A percentile compares a stretch with the other conserved stretches of the same genome.
These are phyloP conservation scores for Taurulus bubalis DNA, from an alignment of 2,113 vertebrate genomes.

Conservation along the genomic window DNA sequence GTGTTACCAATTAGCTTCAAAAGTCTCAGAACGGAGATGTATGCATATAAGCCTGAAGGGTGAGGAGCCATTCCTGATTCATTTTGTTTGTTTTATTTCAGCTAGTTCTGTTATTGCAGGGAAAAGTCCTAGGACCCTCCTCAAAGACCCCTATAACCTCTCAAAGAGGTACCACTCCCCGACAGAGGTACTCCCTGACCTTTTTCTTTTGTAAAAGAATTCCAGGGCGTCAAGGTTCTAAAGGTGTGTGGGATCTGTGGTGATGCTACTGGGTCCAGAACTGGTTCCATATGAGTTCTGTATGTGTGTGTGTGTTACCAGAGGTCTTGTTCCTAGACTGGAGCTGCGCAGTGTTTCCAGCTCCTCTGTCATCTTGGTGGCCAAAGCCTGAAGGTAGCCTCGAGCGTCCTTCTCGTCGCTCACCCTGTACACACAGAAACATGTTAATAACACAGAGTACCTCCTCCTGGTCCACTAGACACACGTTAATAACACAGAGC, in stretches of 20 bases:
- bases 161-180: too few species aligned
- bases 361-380: constrained; percentile 98
- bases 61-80: too few species aligned
- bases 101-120: too few species aligned
- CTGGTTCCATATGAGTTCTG: neutral
- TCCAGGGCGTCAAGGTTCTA: too few species aligned
- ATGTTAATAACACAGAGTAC: neutral
- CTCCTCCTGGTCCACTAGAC: neutral
- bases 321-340: constrained; percentile 90
- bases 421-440: constrained; percentile 84
- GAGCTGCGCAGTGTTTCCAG: constrained; percentile 92
- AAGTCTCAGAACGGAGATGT: too few species aligned
- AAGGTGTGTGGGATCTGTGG: neutral
- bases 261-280: neutral
- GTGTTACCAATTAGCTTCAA: too few species aligned
- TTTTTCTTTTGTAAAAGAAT: too few species aligned
- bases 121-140: too few species aligned
- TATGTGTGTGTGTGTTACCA: constrained; percentile 82
- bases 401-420: constrained; percentile 98
- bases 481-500: neutral
- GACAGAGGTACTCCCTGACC: too few species aligned
- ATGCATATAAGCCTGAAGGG: too few species aligned
- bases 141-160: too few species aligned
- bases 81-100: too few species aligned
- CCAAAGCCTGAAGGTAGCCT: constrained; percentile 96